phyloP scores from a whole-genome alignment of 2,888 invertebrate species.

The Pantelozetes paolii region DNA sequence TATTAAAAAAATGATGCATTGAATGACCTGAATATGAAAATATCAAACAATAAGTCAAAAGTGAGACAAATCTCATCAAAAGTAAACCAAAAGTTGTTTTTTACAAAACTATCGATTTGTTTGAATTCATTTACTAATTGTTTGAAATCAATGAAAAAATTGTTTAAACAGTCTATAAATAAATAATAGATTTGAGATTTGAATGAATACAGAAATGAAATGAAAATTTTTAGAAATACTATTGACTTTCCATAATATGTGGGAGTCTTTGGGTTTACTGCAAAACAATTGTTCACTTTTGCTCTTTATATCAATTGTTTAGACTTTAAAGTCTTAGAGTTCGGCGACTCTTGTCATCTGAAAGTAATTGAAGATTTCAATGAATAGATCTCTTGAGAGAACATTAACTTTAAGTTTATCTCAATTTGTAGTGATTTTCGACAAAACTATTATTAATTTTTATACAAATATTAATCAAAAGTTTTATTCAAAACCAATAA shows the following conservation, averaged over 20 bases:
- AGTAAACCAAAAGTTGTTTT: slow-evolving; percentile 11
- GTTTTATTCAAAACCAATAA: too few relatives aligned
- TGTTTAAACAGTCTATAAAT: slow-evolving; percentile 16
- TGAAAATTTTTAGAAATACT: too few relatives aligned
- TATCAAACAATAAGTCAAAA: background rate
- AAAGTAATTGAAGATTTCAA: background rate
- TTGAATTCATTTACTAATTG: background rate
- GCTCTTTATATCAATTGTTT: background rate
- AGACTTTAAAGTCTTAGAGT: too few relatives aligned
- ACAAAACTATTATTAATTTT: slow-evolving; percentile 6
- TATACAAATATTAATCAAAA: slow-evolving; percentile 3
- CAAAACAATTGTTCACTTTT: slow-evolving; percentile 6
- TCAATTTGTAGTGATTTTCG: too few relatives aligned
- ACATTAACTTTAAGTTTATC: background rate
- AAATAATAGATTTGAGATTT: background rate
- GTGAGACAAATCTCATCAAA: too few relatives aligned
- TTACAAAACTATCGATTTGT: slow-evolving; percentile 5
- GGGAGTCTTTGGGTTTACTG: background rate
- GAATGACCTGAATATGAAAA: slow-evolving; percentile 15
- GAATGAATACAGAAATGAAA: too few relatives aligned
- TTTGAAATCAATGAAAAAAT: background rate
- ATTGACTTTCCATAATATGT: background rate
- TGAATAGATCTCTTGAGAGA: too few relatives aligned
- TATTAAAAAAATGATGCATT: background rate
- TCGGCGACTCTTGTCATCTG: background rate